Percentiles rank a stretch among this genome's conserved stretches.
Conservation (phyloP, 2,113 vertebrate species). For the Zosterops lateralis region DNA sequence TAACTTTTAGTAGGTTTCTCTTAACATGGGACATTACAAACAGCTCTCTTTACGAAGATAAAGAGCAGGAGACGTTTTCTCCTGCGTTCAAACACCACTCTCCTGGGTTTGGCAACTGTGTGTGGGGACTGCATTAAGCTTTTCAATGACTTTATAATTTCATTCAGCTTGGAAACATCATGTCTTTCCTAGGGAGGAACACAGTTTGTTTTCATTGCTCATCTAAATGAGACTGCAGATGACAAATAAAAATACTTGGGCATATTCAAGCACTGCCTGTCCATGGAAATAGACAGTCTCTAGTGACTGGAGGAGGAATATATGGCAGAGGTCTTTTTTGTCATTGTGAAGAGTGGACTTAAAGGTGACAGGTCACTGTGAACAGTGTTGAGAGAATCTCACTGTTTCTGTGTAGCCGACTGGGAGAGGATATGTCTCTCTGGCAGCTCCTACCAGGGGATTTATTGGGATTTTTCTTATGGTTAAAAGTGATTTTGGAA, state of each 20-base stretch:
- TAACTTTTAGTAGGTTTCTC: not conserved
- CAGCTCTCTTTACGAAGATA: not conserved
- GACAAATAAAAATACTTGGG: not conserved
- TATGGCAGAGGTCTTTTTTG: not conserved
- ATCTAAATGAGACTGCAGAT: not conserved
- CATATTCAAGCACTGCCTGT: not conserved
- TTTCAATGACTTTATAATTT: not conserved
- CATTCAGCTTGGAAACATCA: not conserved
- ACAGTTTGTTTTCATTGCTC: not conserved
- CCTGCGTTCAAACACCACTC: not conserved
- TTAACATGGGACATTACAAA: not conserved
- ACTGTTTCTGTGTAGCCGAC: accelerated
- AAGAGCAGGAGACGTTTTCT: not conserved
- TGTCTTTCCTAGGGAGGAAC: not conserved
- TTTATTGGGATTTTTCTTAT: not conserved
- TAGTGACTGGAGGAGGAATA: not conserved
- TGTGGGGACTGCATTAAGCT: not conserved
- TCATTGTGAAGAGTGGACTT: not conserved
- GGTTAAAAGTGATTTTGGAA: not conserved
- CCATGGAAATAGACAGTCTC: not conserved
- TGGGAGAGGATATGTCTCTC: not conserved
- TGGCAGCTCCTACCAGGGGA: not conserved
- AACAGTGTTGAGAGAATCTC: not conserved
- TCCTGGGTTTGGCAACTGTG: not conserved
- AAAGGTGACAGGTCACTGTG: not conserved